These are phyloP conservation scores for Mohoua ochrocephala DNA, from an alignment of 2,113 vertebrate genomes.

Conservation along the genomic window DNA sequence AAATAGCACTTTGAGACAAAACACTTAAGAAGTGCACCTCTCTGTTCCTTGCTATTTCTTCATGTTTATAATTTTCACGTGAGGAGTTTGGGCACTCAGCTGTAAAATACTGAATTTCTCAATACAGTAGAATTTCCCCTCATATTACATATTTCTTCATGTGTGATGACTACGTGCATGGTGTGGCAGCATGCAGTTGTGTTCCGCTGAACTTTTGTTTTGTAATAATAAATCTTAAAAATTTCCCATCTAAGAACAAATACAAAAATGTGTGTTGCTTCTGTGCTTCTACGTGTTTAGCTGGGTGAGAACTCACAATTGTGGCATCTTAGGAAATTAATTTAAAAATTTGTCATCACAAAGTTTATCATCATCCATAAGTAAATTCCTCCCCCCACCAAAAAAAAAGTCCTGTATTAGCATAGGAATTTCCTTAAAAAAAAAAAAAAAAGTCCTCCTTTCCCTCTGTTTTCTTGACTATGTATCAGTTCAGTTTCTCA, in stretches of 20 bases:
- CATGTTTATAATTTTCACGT: background rate
- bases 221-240: background rate
- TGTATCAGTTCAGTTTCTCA: background rate
- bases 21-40: background rate
- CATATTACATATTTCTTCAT: background rate
- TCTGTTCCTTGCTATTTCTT: background rate
- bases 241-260: background rate
- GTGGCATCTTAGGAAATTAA: background rate
- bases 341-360: background rate
- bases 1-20: background rate
- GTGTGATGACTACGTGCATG: accelerated
- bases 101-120: background rate
- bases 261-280: background rate
- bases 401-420: background rate
- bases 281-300: background rate
- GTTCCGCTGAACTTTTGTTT: background rate
- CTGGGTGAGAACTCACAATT: background rate
- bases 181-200: accelerated
- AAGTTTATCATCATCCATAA: background rate
- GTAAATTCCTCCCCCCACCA: background rate
- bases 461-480: background rate
- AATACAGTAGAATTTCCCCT: background rate
- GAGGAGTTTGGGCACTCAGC: background rate
- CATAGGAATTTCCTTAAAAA: background rate
- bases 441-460: background rate